phyloP scores from a whole-genome alignment of 2,797 vertebrate species.

The Gadopsis marmoratus region DNA sequence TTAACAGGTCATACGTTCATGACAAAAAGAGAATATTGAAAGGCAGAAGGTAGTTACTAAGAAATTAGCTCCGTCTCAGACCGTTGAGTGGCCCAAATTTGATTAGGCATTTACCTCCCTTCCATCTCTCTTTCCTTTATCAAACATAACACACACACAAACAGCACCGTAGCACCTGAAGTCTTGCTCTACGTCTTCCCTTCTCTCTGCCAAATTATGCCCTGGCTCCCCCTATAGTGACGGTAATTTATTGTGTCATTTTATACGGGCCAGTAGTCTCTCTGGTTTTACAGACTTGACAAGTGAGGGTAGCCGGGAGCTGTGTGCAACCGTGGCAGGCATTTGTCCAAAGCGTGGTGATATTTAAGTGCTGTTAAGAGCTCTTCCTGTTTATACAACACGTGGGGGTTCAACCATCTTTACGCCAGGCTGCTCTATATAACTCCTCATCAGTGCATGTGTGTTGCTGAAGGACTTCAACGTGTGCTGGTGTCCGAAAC shows the following conservation, averaged over 20 bases:
- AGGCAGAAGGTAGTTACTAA: slow-evolving; percentile 35
- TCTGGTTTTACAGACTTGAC: slow-evolving; percentile 52
- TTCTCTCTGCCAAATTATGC: slow-evolving; percentile 26
- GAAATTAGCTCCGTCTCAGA: slow-evolving; percentile 70
- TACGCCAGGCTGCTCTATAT: slow-evolving; percentile 45
- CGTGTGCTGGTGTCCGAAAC: slow-evolving; percentile 60
- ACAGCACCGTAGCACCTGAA: slow-evolving; percentile 3
- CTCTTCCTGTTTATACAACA: slow-evolving; percentile 45
- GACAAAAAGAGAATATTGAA: slow-evolving; percentile 15
- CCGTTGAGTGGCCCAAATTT: slow-evolving; percentile 59
- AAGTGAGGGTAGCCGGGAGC: slow-evolving; percentile 23
- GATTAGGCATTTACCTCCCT: slow-evolving; percentile 66
- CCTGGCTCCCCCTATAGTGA: slow-evolving; percentile 1
- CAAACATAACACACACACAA: slow-evolving; percentile 40
- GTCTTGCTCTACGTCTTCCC: slow-evolving; percentile 35
- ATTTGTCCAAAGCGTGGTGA: slow-evolving; percentile 31
- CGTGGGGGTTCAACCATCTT: slow-evolving; percentile 42
- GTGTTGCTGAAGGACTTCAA: slow-evolving; percentile 38
- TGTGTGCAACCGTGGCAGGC: slow-evolving; percentile 26
- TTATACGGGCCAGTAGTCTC: slow-evolving; percentile 48
- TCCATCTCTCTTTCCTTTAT: slow-evolving; percentile 39
- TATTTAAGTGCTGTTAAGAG: slow-evolving; percentile 47
- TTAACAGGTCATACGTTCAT: background rate
- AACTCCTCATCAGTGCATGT: slow-evolving; percentile 35
- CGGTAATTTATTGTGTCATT: slow-evolving; percentile 50